These are phyloP conservation scores for Axinella damicornis DNA, from an alignment of 37 sponge, comb jelly and placozoan species.

Conservation along the genomic window DNA sequence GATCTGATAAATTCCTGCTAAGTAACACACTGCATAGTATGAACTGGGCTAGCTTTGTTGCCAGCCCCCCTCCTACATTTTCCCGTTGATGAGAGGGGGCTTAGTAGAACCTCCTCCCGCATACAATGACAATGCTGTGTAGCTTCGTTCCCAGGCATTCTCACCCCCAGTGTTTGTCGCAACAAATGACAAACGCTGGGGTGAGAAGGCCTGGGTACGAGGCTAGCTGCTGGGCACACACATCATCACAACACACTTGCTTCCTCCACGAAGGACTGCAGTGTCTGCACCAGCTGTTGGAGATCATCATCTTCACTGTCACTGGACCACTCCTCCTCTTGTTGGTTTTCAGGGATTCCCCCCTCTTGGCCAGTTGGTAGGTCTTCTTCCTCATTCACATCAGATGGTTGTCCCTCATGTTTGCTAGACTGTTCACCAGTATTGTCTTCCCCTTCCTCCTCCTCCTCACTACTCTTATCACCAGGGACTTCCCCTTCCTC, in stretches of 20 bases:
- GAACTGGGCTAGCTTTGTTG: too few relatives aligned
- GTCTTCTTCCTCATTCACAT: constrained; percentile 11
- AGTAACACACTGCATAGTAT: too few relatives aligned
- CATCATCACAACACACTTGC: constrained; percentile 58
- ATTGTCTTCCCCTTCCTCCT: neutral
- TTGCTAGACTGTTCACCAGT: neutral
- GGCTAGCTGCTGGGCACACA: neutral
- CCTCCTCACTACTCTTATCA: neutral
- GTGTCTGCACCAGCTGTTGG: constrained; percentile 59
- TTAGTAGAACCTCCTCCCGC: too few relatives aligned
- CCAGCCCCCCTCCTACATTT: too few relatives aligned
- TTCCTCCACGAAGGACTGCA: constrained; percentile 67
- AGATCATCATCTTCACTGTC: constrained; percentile 63
- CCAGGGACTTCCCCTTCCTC: constrained; percentile 14
- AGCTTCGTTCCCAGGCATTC: too few relatives aligned
- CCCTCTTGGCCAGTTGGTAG: neutral
- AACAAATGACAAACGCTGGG: too few relatives aligned
- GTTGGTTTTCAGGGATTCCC: neutral
- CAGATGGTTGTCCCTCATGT: neutral
- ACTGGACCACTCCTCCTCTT: constrained; percentile 58
- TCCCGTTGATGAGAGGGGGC: too few relatives aligned
- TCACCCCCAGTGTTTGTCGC: too few relatives aligned
- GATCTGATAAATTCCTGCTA: too few relatives aligned
- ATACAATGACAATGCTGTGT: too few relatives aligned
- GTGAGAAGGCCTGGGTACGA: too few relatives aligned